Base-by-base conservation (phyloP, 2,797 vertebrate genomes). In the Gymnoscopelus microlampas region DNA sequence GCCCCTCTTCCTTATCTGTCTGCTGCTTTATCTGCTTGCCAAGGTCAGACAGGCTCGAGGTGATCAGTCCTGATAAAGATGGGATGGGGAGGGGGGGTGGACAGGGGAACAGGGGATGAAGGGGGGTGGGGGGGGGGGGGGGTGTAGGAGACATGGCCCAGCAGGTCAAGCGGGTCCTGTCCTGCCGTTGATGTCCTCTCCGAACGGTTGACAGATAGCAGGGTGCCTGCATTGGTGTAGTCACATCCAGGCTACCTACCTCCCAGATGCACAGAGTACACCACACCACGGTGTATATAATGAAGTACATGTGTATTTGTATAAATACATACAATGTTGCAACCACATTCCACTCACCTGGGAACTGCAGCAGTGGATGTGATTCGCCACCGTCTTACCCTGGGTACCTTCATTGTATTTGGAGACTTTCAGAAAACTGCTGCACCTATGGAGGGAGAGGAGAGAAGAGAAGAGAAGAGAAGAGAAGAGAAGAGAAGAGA, bases 1-100 rank as follows among this genome's bases (percentile, higher is more conserved):
- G 63, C 59, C 76, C 7, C 14, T 84, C 71, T 69, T 78, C 59
- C 86, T 91, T 90, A 91, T 91, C 92, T 82, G 83, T 84, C 82
- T 75, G 73, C 79, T 66, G 74, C 87, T 88, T 91, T 91, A 91
- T 93, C 91, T 87, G 77, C 71, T 75, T 58, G 76, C 89, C 91
- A 93, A 93, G 92, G 92, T 92, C 91, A 91, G 84, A 84, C 85
- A 73, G 81, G 85, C 87, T 86, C 71, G 85, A 87, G 89, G 90
- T 80, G 87, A 93, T 93, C 87, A 60, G 75, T 79, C 55, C 71
- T 60, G 91, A 93, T 92, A 92, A 91, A 85, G 79, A 82, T 60
- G 69, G 77, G 80, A 81, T 58, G 81, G 71, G 63, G 69, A 75
- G 79, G 82, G 65, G 67, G 77, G 51, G 53, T 44, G 64, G 26